A percentile compares a stretch with the other conserved stretches of the same genome.
Evolutionary conservation across 2,113 vertebrate genomes (phyloP).

Genomic region (Stegastes partitus): DNA sequence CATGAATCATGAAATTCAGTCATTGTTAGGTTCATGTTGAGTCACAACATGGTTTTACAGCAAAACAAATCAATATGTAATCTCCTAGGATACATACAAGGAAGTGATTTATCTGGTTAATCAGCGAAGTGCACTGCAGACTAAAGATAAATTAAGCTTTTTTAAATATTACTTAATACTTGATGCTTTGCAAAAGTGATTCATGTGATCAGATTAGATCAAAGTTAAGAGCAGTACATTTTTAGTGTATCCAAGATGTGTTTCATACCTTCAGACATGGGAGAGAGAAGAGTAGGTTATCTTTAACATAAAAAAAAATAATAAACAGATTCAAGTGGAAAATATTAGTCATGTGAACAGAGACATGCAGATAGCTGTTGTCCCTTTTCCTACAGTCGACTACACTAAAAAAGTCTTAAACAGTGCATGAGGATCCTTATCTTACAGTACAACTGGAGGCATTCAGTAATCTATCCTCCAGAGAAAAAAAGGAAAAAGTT

Average conservation of each 20-base stretch:
- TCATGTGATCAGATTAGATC: not conserved
- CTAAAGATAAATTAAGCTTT: conserved; percentile 9
- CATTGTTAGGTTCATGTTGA: not conserved
- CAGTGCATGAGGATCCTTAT: not conserved
- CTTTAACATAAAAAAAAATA: conserved; percentile 7
- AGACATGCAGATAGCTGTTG: not conserved
- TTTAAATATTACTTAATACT: not conserved
- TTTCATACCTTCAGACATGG: not conserved
- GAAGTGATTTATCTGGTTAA: conserved; percentile 28
- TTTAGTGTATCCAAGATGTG: not conserved
- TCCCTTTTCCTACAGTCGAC: not conserved
- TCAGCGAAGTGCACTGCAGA: conserved; percentile 40
- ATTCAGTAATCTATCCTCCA: conserved; percentile 4
- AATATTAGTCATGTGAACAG: conserved; percentile 8
- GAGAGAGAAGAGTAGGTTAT: conserved; percentile 24
- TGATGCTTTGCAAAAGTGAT: conserved; percentile 7
- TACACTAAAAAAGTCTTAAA: not conserved
- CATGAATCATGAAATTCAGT: not conserved
- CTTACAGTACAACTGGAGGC: not conserved
- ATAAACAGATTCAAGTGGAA: not conserved
- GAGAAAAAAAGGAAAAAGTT: not conserved
- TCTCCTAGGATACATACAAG: conserved; percentile 5
- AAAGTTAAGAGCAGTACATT: conserved; percentile 7
- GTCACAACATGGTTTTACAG: conserved; percentile 21
- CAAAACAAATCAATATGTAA: conserved; percentile 19